Evolutionary conservation across 2,113 vertebrate species (phyloP).

Genomic region (Thalassarche chlororhynchos): DNA sequence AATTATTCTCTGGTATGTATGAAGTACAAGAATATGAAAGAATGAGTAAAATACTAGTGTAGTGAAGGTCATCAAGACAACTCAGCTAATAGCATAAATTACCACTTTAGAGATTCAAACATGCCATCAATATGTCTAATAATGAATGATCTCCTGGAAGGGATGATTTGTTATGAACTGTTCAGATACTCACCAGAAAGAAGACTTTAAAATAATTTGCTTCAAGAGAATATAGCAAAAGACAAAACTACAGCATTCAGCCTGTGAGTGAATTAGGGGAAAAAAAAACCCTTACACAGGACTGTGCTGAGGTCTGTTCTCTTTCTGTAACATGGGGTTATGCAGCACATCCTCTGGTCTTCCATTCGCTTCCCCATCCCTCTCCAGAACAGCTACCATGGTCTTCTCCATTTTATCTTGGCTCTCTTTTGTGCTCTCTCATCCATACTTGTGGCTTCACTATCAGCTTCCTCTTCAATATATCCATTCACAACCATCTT

Average conservation of each 20-base stretch:
- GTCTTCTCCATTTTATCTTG: not conserved
- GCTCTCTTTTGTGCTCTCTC: not conserved
- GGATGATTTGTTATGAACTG: conserved; percentile 65
- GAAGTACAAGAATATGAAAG: conserved; percentile 67
- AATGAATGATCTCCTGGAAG: conserved; percentile 63
- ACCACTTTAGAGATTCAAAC: conserved; percentile 70
- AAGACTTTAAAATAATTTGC: conserved; percentile 50
- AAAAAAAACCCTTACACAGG: not conserved
- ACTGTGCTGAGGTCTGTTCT: not conserved
- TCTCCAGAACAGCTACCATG: not conserved
- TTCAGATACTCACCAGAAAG: conserved; percentile 60
- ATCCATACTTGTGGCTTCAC: not conserved
- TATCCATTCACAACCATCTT: not conserved
- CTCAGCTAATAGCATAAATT: conserved; percentile 68
- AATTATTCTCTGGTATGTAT: conserved; percentile 75
- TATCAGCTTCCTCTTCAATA: not conserved
- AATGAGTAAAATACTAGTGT: conserved; percentile 70
- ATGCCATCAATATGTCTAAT: conserved; percentile 63
- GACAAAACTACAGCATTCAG: not conserved
- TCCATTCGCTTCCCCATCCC: not conserved
- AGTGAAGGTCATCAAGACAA: conserved; percentile 74
- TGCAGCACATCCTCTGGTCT: not conserved
- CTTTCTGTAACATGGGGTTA: not conserved
- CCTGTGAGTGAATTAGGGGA: not conserved
- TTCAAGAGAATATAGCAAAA: conserved; percentile 41